Percentiles rank a stretch among this genome's conserved stretches.
phyloP scores from a whole-genome alignment of 2,888 invertebrate species.

The Zygothrica quintamaculata region DNA sequence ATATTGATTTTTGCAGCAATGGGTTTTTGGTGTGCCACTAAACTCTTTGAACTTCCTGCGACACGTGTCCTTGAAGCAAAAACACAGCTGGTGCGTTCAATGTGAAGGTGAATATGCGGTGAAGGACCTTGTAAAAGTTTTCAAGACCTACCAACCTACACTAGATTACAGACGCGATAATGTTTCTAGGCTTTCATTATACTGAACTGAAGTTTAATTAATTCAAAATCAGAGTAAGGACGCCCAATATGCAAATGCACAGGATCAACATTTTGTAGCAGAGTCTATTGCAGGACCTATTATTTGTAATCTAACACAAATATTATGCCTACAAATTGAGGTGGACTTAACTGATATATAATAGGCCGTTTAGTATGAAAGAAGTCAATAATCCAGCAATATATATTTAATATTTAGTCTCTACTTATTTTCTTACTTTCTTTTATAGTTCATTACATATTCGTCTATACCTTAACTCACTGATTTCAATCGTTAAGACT shows the following conservation, averaged over 20 bases:
- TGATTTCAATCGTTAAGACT: not conserved
- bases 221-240: not conserved
- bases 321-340: no score
- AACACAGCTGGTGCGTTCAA: conserved; percentile 53
- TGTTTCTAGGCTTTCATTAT: not conserved
- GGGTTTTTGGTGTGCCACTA: conserved; percentile 37
- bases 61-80: conserved; percentile 61
- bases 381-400: no score
- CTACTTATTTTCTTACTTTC: no score
- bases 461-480: not conserved
- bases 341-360: no score
- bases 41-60: conserved; percentile 76
- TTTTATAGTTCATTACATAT: conserved; percentile 5
- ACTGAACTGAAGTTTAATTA: conserved; percentile 11
- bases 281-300: no score
- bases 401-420: no score
- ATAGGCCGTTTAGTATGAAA: no score
- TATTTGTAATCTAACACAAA: no score
- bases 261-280: no score
- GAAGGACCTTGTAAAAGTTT: conserved; percentile 50
- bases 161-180: conserved; percentile 26
- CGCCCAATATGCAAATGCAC: no score
- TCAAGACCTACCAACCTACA: not conserved
- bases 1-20: conserved; percentile 66
- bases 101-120: conserved; percentile 69